Evolutionary conservation across 2,888 invertebrate genomes (phyloP).

Genomic region (Campoplex capitator): DNA sequence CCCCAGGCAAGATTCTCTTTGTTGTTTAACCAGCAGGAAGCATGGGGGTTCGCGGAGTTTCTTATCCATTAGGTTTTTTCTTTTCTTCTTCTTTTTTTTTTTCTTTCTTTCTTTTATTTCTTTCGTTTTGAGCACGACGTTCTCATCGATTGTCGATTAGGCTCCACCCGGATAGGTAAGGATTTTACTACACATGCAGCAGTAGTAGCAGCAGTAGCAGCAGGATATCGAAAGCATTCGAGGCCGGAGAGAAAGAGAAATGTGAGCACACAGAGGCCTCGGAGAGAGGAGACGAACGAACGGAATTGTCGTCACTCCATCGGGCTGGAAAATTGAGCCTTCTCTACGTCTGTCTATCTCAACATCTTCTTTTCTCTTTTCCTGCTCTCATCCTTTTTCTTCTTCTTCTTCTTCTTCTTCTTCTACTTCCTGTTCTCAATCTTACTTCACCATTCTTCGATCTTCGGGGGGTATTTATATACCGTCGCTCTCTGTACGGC

Average conservation of each 20-base stretch:
- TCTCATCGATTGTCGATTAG: constrained; percentile 51
- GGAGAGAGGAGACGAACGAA: constrained; percentile 20
- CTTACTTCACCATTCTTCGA: constrained; percentile 19
- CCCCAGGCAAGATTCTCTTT: neutral
- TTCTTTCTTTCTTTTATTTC: constrained; percentile 2
- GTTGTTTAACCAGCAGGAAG: neutral
- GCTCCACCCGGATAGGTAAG: constrained; percentile 1
- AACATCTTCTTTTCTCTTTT: constrained; percentile 41
- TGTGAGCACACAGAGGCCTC: neutral
- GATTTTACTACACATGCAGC: constrained; percentile 22
- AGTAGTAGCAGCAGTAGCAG: neutral
- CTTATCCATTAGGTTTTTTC: neutral
- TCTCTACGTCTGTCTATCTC: constrained; percentile 43
- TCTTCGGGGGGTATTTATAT: constrained; percentile 7
- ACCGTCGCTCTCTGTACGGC: neutral
- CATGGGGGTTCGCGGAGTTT: neutral
- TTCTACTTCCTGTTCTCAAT: constrained; percentile 8
- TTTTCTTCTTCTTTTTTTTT: neutral
- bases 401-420: no score
- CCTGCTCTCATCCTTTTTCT: neutral
- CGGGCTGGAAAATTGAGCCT: constrained; percentile 56
- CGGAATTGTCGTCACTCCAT: constrained; percentile 51
- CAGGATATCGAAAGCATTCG: constrained; percentile 21
- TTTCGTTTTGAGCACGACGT: neutral
- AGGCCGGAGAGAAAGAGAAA: constrained; percentile 12